Conservation (phyloP, 2,888 invertebrate genomes). For the Anticlea derivata region DNA sequence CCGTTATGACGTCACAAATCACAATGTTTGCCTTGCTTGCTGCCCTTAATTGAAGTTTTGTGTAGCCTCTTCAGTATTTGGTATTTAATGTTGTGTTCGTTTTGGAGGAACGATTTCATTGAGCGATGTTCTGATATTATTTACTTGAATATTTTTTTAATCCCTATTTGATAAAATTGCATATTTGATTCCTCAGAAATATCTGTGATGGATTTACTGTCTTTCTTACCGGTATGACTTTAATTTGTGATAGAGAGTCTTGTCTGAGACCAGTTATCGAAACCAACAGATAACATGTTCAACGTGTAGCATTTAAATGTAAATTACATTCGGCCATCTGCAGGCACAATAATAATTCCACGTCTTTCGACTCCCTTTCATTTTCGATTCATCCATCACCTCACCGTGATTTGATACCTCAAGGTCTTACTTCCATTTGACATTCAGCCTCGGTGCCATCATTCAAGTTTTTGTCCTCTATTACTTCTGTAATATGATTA, state of each 20-base stretch:
- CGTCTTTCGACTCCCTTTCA: conserved; percentile 42
- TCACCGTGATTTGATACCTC: conserved; percentile 53
- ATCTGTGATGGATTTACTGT: too few relatives aligned
- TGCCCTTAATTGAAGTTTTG: conserved; percentile 57
- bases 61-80: conserved; percentile 53
- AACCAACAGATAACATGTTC: too few relatives aligned
- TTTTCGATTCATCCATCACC: conserved; percentile 54
- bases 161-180: too few relatives aligned
- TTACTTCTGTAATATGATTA: conserved; percentile 72
- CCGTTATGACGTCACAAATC: conserved; percentile 67
- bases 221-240: neutral
- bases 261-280: too few relatives aligned
- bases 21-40: conserved; percentile 50
- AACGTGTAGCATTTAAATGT: too few relatives aligned
- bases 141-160: too few relatives aligned
- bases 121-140: conserved; percentile 4
- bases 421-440: conserved; percentile 53
- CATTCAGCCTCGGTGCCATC: conserved; percentile 63
- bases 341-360: too few relatives aligned
- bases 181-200: too few relatives aligned
- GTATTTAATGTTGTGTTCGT: conserved; percentile 45
- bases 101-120: conserved; percentile 35
- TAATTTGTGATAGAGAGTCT: too few relatives aligned
- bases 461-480: conserved; percentile 69
- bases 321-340: conserved; percentile 22